Percentiles rank a stretch among this genome's conserved stretches.
Evolutionary conservation across 2,888 invertebrate genomes (phyloP).

Genomic region (Heliothis peltigera): DNA sequence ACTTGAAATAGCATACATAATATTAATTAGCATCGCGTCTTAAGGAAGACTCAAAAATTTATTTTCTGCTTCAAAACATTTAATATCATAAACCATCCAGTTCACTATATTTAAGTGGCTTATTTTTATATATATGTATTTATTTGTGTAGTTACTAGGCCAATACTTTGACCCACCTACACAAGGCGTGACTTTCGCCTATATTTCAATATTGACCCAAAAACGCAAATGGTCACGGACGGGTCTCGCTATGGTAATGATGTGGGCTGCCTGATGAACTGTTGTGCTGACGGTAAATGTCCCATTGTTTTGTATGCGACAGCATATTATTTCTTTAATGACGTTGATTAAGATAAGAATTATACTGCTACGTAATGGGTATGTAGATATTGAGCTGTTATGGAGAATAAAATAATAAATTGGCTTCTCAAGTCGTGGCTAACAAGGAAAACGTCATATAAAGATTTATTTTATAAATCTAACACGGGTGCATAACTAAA

Average conservation of each 20-base stretch:
- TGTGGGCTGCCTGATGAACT: constrained; percentile 51
- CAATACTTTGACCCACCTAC: constrained; percentile 36
- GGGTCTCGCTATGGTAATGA: constrained; percentile 37
- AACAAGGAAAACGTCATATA: no score
- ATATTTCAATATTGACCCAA: constrained; percentile 59
- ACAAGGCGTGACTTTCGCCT: constrained; percentile 50
- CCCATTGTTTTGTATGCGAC: constrained; percentile 48
- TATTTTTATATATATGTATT: no score
- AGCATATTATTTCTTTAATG: constrained; percentile 25
- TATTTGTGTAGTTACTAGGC: constrained; percentile 8
- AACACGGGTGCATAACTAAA: no score
- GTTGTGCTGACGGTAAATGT: constrained; percentile 40
- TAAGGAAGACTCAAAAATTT: no score
- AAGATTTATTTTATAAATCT: no score
- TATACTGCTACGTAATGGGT: not conserved
- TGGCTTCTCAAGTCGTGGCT: no score
- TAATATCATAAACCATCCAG: not conserved
- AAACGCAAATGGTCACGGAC: constrained; percentile 57
- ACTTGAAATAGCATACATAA: no score
- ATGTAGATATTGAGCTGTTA: no score
- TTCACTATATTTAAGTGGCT: no score
- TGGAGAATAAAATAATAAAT: no score
- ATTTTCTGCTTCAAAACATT: not conserved
- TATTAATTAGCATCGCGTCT: no score
- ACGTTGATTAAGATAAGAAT: constrained; percentile 14